Base-by-base conservation (phyloP, 1,140 invertebrate species). In the Drosophila willistoni region DNA sequence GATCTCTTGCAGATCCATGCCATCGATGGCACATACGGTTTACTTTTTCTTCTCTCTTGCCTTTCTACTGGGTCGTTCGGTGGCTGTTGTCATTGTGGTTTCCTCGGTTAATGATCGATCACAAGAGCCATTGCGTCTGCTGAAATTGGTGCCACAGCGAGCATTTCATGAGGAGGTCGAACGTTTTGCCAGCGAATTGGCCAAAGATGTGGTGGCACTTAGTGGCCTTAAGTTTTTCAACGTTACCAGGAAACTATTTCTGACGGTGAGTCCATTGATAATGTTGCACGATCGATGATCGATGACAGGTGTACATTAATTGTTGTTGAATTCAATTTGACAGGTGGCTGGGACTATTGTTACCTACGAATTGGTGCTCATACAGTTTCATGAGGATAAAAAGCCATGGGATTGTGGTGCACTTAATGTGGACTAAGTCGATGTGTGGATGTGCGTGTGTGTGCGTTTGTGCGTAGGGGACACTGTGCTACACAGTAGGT, bases 31-130 rank as follows among this genome's bases (percentile, higher is more conserved):
- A 9, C 91, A 92, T 59, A 66, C 80, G 0, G 68, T 94, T 1
- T 95, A 95, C 77, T 95, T 94, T 75, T 94, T 94, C 73, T 94
- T 93, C 54, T 95, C 95, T 1, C 94, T 96, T 62, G 83, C 92
- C 0, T 95, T 95, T 71, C 91, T 95, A 3, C 64, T 75, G 14
- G 60, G 93, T 7, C 92, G 95, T 64, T 94, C 94, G 0, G 75
- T 93, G 1, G 91, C 93, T 0, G 95, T 96, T 2, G 94, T 94
- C 0, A 79, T 95, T 4, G 93, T 93, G 19, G 92, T 94, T 1
- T 94, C 95, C 4, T 92, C 93, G 19, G 93, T 96, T 2, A 92
- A 95, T 69, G 94, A 95, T 87, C 92, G 94, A 72, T 94, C 94
- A 12, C 93, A 92, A 81, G 73, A 93, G 59, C 93, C 93, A 1